phyloP scores from a whole-genome alignment of 2,797 vertebrate species.

The Tarsius wallacei region DNA sequence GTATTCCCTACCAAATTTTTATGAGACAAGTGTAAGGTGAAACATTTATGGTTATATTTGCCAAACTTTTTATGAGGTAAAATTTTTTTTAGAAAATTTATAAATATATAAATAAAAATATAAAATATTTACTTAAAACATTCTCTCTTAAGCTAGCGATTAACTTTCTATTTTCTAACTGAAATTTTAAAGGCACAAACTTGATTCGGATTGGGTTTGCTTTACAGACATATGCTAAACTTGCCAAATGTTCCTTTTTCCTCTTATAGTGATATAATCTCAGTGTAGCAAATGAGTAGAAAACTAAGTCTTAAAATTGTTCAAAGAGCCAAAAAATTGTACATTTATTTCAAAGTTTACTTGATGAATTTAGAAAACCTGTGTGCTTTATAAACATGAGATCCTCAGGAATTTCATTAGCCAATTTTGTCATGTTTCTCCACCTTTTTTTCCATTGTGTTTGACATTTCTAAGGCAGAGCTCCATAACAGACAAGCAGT shows the following conservation, averaged over 20 bases:
- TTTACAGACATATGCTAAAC: not conserved
- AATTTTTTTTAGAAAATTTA: not conserved
- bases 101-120: not conserved
- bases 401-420: not conserved
- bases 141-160: not conserved
- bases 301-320: not conserved
- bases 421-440: not conserved
- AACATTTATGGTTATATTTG: no score
- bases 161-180: not conserved
- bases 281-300: not conserved
- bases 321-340: not conserved
- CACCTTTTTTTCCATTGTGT: slow-evolving; percentile 72
- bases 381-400: slow-evolving; percentile 64
- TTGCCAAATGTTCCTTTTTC: slow-evolving; percentile 20
- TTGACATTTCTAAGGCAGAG: slow-evolving; percentile 83
- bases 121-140: not conserved
- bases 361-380: slow-evolving; percentile 28
- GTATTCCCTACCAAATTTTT: not conserved
- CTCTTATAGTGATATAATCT: slow-evolving; percentile 35
- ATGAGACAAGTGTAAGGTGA: not conserved
- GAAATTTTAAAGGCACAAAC: slow-evolving; percentile 22
- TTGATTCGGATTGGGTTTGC: not conserved
- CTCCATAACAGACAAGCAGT: slow-evolving; percentile 69
- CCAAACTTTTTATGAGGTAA: not conserved
- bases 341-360: slow-evolving; percentile 41